Evolutionary conservation across 2,797 vertebrate species (phyloP).

Genomic region (Gephyroberyx darwinii): DNA sequence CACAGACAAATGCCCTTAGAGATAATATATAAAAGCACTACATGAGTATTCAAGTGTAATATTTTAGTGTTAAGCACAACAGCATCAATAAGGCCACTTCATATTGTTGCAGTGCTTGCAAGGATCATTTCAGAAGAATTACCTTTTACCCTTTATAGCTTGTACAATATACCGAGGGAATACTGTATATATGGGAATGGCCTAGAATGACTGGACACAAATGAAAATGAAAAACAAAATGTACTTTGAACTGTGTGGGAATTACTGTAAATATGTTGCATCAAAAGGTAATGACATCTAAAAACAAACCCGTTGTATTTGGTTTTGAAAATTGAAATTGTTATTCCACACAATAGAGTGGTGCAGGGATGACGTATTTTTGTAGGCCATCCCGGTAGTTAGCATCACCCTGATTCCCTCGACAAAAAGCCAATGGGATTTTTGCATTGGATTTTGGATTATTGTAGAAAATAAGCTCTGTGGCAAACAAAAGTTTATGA

Average conservation of each 20-base stretch:
- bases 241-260: not conserved
- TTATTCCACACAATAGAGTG: not conserved
- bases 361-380: too few relatives aligned
- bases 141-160: not conserved
- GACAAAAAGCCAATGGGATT: too few relatives aligned
- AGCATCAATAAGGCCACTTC: conserved; percentile 23
- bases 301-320: not conserved
- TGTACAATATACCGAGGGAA: not conserved
- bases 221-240: not conserved
- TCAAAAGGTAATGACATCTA: not conserved
- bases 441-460: too few relatives aligned
- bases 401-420: too few relatives aligned
- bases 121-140: not conserved
- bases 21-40: conserved; percentile 28
- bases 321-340: not conserved
- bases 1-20: conserved; percentile 27
- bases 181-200: not conserved
- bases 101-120: conserved; percentile 13
- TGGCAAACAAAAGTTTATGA: too few relatives aligned
- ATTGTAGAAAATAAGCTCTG: too few relatives aligned
- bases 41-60: conserved; percentile 58
- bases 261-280: not conserved
- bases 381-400: too few relatives aligned
- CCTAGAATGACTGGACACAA: not conserved
- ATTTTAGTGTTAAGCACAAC: conserved; percentile 21